These are phyloP conservation scores for Aradophagus sp. DNA, from an alignment of 1,140 invertebrate species.

Conservation along the genomic window DNA sequence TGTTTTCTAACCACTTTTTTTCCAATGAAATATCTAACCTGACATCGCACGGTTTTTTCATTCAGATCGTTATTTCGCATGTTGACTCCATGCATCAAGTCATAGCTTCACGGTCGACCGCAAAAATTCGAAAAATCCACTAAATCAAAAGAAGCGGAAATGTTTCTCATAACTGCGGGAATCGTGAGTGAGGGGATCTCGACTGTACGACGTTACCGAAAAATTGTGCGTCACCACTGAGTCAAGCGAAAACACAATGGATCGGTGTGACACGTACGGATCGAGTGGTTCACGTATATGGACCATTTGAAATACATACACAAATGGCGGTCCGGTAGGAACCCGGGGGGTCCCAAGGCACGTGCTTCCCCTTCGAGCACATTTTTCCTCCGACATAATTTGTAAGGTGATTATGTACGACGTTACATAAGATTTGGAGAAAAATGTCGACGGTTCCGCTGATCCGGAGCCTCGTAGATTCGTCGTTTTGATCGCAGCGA, in stretches of 20 bases:
- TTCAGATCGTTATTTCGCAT: too few relatives aligned
- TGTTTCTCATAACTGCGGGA: slow-evolving; percentile 10
- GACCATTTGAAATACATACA: slow-evolving; percentile 20
- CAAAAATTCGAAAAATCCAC: background rate
- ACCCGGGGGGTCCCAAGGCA: slow-evolving; percentile 30
- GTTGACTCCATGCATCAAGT: too few relatives aligned
- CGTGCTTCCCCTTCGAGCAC: slow-evolving; percentile 16
- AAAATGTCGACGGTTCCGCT: slow-evolving; percentile 12
- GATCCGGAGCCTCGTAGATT: slow-evolving; percentile 16
- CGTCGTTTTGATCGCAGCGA: slow-evolving; percentile 8
- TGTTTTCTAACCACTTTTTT: too few relatives aligned
- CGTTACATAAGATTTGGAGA: slow-evolving; percentile 18
- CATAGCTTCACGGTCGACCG: too few relatives aligned
- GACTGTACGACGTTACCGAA: slow-evolving; percentile 21
- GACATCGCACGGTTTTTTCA: too few relatives aligned
- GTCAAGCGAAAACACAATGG: slow-evolving; percentile 28
- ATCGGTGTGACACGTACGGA: slow-evolving; percentile 9
- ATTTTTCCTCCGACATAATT: slow-evolving; percentile 19
- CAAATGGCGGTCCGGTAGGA: background rate
- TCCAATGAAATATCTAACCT: too few relatives aligned
- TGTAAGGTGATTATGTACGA: slow-evolving; percentile 10
- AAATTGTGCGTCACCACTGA: slow-evolving; percentile 40
- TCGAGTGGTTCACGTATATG: background rate
- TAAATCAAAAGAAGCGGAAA: slow-evolving; percentile 14
- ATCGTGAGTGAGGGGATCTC: background rate